These are phyloP conservation scores for Cerastoderma edule DNA, from an alignment of 2,888 invertebrate species.

Conservation along the genomic window DNA sequence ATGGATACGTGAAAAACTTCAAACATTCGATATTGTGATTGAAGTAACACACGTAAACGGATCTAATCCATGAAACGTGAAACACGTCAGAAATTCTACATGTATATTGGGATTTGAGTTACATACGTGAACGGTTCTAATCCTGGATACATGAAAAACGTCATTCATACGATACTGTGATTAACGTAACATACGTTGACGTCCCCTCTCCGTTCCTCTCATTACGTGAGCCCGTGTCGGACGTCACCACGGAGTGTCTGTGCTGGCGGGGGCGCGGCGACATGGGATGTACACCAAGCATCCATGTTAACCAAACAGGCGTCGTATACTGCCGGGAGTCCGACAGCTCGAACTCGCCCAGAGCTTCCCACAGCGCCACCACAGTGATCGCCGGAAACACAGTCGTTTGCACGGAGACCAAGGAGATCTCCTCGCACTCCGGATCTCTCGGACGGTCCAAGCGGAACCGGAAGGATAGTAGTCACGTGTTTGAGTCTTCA, in stretches of 20 bases:
- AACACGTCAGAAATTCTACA: too few relatives aligned
- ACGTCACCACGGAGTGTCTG: constrained; percentile 41
- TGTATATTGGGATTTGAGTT: too few relatives aligned
- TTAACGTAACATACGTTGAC: too few relatives aligned
- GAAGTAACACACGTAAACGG: too few relatives aligned
- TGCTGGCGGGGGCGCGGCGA: constrained; percentile 46
- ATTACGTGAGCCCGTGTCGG: not conserved
- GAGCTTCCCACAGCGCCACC: constrained; percentile 66
- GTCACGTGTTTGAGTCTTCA: constrained; percentile 14
- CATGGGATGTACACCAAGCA: constrained; percentile 83
- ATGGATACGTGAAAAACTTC: too few relatives aligned
- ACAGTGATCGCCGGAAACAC: constrained; percentile 59
- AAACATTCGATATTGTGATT: too few relatives aligned
- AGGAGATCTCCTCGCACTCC: constrained; percentile 41
- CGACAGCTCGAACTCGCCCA: constrained; percentile 76
- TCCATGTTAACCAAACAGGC: constrained; percentile 80
- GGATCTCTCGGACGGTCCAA: constrained; percentile 38
- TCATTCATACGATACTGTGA: too few relatives aligned
- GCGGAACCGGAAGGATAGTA: constrained; percentile 18
- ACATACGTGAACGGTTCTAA: too few relatives aligned
- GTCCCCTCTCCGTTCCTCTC: too few relatives aligned
- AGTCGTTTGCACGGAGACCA: constrained; percentile 54
- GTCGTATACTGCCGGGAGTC: constrained; percentile 80
- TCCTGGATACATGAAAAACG: too few relatives aligned
- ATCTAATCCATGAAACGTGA: too few relatives aligned